Base-by-base conservation (phyloP, 2,888 invertebrate genomes). In the Yponomeuta evonymella region DNA sequence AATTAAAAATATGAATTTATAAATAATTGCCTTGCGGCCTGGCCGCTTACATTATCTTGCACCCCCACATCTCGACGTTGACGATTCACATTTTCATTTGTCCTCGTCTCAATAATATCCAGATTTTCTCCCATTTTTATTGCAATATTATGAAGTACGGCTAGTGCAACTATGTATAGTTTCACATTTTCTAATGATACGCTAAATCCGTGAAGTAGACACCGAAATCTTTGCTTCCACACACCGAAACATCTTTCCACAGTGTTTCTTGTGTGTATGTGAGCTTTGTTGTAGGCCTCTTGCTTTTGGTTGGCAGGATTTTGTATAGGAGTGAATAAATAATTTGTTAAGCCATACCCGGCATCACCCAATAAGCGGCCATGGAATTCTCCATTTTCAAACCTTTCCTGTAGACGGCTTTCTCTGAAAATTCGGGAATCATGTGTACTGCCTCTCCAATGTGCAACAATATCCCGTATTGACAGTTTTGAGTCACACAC, bases 171-270 rank as follows among this genome's bases (percentile, higher is more conserved):
- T 11, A 73, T 72, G 2, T 36, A 48, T 12, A n/a, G 11, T 48
- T 71, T 71, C 3, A 66, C 62, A 10, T 68, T 73, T 4, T 71
- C 58, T 3, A 73, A 23, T 3, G 67, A 64, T 29, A 66, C 29
- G 5, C 29, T 30, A n/a, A 73, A 51, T 8, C 70, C 75, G 70
- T 58, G 73, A 72, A 74, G 70, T 65, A 74, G 36, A 63, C 73
- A 75, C 33, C 69, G 72, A 58, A 74, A 75, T 3, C 75, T 48
- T 48, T 72, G 71, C 67, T 75, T 75, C 74, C 72, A 73, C n/a
- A 75, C 72, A 9, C 74, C 74, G 67, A 75, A 73, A 58, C 75
- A 75, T 10, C 75, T 48, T 67, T 75, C 75, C 6, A 75, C 71
- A 15, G 66, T 64, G 67, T 75, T 75, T 12, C 73, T 33, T 36